Evolutionary conservation across 64 coral and sea anemone genomes (phyloP), one percentile per base, ranked within the genome.

Genomic region (Platygyra sinensis): DNA sequence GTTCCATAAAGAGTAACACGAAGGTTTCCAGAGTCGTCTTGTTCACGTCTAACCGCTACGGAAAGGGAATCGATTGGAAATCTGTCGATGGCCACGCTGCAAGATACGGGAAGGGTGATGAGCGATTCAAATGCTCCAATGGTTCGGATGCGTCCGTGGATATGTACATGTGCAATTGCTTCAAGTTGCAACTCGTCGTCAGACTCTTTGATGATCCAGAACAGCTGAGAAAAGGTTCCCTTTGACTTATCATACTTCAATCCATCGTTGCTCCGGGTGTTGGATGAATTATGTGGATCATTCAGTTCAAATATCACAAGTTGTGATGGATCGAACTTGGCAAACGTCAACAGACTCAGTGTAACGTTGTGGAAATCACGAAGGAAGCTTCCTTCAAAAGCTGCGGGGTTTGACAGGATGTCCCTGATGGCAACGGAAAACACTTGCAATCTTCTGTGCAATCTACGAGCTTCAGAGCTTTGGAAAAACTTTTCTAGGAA

Each of bases 271-370:
- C 31, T 0, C 24, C 30, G 32, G 9, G 14, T 64, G 5, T 20
- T 0, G 1, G 30, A 8, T 14, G 80, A 65, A 13, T 64, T 67
- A 36, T 7, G 38, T 39, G 60, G 62, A 30, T 82, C 59, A 36
- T 11, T 65, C 17, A 82, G 18, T n/a, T 64, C 19, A 82, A 82
- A 82, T 82, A 60, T 82, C 80, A 82, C 30, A 17, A 82, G 18
- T 42, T 64, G 62, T 62, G 76, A 55, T 28, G 76, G 76, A 79
- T 79, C 76, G 27, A 57, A 79, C 51, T 79, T 79, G 49, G 76
- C 46, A 27, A 79, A 79, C 9, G 29, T 8, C 11, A 79, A 14
- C 8, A 79, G 50, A 55, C 76, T 55, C 76, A 27, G 25, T 25
- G 38, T 4, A 25, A 79, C 10, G 20, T 52, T 79, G 76, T n/a